phyloP scores from a whole-genome alignment of 92 coral and sea anemone species.

The Siderastrea siderea region DNA sequence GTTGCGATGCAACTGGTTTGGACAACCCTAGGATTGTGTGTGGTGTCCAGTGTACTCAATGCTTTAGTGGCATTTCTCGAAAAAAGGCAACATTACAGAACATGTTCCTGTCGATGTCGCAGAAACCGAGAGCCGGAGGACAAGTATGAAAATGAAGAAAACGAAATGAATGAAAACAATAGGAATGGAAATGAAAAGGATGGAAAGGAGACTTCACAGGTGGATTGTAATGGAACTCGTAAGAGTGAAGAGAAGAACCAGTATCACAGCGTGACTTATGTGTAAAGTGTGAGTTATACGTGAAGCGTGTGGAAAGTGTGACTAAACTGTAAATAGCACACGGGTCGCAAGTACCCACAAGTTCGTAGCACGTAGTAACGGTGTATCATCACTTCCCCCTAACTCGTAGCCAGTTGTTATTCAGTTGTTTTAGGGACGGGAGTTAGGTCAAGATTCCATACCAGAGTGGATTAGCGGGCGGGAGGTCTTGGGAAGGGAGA shows the following conservation, averaged over 20 bases:
- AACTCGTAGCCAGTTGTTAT: too few relatives aligned
- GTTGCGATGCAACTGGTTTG: constrained; percentile 3
- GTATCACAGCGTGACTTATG: constrained; percentile 2
- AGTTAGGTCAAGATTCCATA: too few relatives aligned
- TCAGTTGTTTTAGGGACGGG: too few relatives aligned
- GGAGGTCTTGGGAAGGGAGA: too few relatives aligned
- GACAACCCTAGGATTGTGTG: constrained; percentile 38
- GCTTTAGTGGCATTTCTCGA: constrained; percentile 11
- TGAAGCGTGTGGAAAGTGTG: neutral
- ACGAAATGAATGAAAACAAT: neutral
- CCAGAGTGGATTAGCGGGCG: too few relatives aligned
- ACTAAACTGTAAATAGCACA: too few relatives aligned
- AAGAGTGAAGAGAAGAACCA: neutral
- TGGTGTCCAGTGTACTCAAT: constrained; percentile 38
- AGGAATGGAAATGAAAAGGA: neutral
- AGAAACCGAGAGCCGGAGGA: neutral
- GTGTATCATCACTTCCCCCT: too few relatives aligned
- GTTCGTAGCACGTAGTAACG: too few relatives aligned
- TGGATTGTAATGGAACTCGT: neutral
- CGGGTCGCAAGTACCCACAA: too few relatives aligned
- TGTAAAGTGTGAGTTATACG: neutral
- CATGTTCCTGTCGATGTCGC: neutral
- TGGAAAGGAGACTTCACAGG: neutral
- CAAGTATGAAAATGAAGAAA: neutral
- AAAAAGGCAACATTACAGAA: neutral